Base-by-base conservation (phyloP, 2,888 invertebrate species). In the Oscheius myriophilus region DNA sequence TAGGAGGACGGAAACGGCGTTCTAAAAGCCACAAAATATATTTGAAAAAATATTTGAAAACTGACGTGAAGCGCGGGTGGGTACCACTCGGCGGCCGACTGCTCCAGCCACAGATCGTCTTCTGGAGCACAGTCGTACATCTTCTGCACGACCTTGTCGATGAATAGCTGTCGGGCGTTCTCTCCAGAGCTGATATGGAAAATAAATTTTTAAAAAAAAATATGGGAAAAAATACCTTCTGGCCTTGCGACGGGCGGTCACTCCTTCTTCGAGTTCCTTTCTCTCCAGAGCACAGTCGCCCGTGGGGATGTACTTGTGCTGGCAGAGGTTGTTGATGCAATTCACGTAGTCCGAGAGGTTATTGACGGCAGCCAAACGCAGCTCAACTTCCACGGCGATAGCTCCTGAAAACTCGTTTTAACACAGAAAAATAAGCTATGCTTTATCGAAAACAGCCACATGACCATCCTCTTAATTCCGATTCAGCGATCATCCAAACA, bases 301-400 rank as follows among this genome's bases (percentile, higher is more conserved):
- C 9, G 49, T 25, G 14, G 61, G 61, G 9, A 61, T 9, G 39
- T 33, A 61, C 33, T 46, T 46, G n/a, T 33, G 16, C 7, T 23
- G 16, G 49, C 49, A 61, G n/a, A 61, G 61, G 18, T 61, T 61
- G 4, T 49, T 25, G 18, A 61, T 46, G 46, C 61, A 61, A n/a
- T 46, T 61, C 11, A 39, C 12, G 49, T 23, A 49, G 46, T 46
- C 46, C 14, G 49, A 46, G 18, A 61, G n/a, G 46, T 61, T 46
- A 14, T 45, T 39, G 39, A 61, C 39, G 33, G 61, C 61, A 7
- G 61, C 26, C 45, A 61, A 25, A 11, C 21, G 46, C 12, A 25
- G 26, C 26, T 61, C 61, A 1, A 33, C 16, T 33, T 61, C 61
- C 1, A 46, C 46, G 4, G 33, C 23, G n/a, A 61, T 9, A 23